These are phyloP conservation scores for Micromys minutus DNA, from an alignment of 2,113 vertebrate genomes.

Conservation along the genomic window DNA sequence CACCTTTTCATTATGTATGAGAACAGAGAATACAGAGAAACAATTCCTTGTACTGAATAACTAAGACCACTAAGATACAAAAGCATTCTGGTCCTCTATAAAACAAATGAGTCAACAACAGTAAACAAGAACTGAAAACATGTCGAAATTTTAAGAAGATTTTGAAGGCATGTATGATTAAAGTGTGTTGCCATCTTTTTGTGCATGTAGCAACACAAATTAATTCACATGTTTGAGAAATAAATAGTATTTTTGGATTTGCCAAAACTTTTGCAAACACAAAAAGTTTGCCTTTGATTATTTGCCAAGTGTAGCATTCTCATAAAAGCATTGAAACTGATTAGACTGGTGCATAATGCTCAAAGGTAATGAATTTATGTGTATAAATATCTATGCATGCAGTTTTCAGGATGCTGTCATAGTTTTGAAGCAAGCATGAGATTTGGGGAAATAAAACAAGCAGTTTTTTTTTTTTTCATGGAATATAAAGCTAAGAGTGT, in stretches of 20 bases:
- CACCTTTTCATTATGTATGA: conserved; percentile 60
- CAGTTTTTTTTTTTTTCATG: not conserved
- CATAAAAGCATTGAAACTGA: not conserved
- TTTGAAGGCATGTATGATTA: not conserved
- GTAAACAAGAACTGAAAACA: not conserved
- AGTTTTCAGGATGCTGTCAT: not conserved
- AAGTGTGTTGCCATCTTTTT: not conserved
- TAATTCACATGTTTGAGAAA: not conserved
- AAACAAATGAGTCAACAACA: conserved; percentile 33
- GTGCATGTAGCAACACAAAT: not conserved
- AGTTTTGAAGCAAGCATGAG: not conserved
- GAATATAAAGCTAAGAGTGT: not conserved
- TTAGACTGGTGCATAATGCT: not conserved
- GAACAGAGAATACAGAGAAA: conserved; percentile 35
- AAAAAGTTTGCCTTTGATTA: not conserved
- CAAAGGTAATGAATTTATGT: not conserved
- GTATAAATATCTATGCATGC: not conserved
- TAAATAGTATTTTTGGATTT: not conserved
- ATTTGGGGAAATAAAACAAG: not conserved
- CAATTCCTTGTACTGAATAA: conserved; percentile 53
- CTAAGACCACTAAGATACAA: conserved; percentile 31
- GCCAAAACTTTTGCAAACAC: not conserved
- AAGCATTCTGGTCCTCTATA: not conserved
- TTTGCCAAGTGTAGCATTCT: not conserved
- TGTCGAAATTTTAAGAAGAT: not conserved